Evolutionary conservation across 2,888 invertebrate genomes (phyloP).

Genomic region (Harpagoxenus sublaevis): DNA sequence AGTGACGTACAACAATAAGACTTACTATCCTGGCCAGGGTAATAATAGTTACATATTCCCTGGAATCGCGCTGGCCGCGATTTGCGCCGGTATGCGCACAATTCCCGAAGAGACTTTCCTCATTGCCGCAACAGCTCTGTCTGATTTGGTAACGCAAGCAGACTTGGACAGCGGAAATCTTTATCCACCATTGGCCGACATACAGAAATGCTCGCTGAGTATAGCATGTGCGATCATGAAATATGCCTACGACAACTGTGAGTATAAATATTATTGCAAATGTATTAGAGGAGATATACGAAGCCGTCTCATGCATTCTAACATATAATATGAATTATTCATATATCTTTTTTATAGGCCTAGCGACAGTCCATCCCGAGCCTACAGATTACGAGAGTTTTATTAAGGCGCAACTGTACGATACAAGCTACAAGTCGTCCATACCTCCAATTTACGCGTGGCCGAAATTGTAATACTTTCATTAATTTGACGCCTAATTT

Average conservation of each 20-base stretch:
- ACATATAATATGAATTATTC: conserved; percentile 7
- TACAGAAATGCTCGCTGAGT: conserved; percentile 94
- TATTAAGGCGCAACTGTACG: conserved; percentile 94
- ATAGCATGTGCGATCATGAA: conserved; percentile 94
- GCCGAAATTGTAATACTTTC: conserved; percentile 86
- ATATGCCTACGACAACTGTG: conserved; percentile 93
- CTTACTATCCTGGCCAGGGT: conserved; percentile 97
- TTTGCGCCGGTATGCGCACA: conserved; percentile 95
- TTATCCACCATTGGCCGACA: conserved; percentile 95
- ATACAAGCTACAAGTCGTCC: conserved; percentile 90
- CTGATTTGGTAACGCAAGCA: conserved; percentile 92
- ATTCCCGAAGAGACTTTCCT: conserved; percentile 97
- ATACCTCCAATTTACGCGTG: conserved; percentile 90
- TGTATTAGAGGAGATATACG: not conserved
- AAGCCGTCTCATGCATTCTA: not conserved
- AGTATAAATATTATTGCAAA: conserved; percentile 70
- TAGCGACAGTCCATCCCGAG: conserved; percentile 93
- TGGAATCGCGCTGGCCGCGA: conserved; percentile 96
- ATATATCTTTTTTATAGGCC: conserved; percentile 86
- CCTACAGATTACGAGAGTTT: conserved; percentile 91
- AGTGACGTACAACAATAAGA: conserved; percentile 93
- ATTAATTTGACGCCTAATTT: conserved; percentile 9
- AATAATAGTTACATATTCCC: conserved; percentile 99
- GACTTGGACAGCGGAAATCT: conserved; percentile 95
- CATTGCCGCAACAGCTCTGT: conserved; percentile 94